A percentile compares a stretch with the other conserved stretches of the same genome.
phyloP scores from a whole-genome alignment of 2,888 invertebrate species.

The Cerastis leucographa region DNA sequence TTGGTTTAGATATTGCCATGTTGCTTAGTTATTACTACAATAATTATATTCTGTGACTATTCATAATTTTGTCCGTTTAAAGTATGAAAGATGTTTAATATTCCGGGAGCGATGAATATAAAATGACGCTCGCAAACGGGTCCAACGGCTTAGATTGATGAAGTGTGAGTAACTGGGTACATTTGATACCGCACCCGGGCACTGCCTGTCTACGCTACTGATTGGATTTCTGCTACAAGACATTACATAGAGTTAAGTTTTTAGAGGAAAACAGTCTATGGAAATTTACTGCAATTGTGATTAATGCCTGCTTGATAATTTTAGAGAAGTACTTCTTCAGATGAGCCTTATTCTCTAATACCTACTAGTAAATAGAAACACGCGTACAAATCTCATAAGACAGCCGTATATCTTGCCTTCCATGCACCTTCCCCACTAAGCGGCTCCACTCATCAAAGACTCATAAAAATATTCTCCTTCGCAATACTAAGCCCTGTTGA shows the following conservation, averaged over 20 bases:
- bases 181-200: background rate
- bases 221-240: constrained; percentile 11
- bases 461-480: constrained; percentile 56
- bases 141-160: constrained; percentile 41
- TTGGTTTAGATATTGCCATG: background rate
- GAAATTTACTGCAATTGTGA: background rate
- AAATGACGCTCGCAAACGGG: constrained; percentile 20
- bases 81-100: constrained; percentile 44
- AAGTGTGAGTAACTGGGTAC: constrained; percentile 21
- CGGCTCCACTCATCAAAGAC: constrained; percentile 45
- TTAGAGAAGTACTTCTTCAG: background rate
- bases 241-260: background rate
- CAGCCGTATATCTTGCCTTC: background rate
- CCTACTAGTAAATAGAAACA: background rate
- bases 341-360: background rate
- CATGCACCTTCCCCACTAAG: constrained; percentile 35
- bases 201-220: background rate
- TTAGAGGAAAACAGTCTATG: background rate
- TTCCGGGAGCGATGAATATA: constrained; percentile 30
- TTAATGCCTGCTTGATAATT: background rate
- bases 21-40: background rate
- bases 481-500: constrained; percentile 61
- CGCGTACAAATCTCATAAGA: constrained; percentile 5
- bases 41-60: background rate
- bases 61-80: constrained; percentile 15